Evolutionary conservation across 2,888 invertebrate species (phyloP).

Genomic region (Corythucha ciliata): DNA sequence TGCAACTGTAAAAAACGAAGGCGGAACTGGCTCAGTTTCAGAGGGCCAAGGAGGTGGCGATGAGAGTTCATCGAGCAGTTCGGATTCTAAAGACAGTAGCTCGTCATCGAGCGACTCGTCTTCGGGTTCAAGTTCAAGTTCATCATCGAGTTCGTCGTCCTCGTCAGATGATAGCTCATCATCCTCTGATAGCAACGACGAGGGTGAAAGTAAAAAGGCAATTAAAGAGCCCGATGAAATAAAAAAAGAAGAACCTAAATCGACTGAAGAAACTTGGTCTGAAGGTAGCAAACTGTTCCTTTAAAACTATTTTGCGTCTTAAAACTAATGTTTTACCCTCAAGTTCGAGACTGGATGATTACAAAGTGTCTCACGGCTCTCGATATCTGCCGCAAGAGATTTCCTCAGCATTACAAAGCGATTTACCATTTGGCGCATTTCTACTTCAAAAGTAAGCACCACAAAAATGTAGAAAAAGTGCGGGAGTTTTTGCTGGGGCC

Average conservation of each 20-base stretch:
- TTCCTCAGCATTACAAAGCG: slow-evolving; percentile 88
- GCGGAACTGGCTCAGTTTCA: background rate
- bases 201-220: background rate
- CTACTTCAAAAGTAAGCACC: slow-evolving; percentile 62
- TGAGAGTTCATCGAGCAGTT: slow-evolving; percentile 13
- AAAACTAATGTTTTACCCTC: too few relatives aligned
- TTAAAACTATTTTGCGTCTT: too few relatives aligned
- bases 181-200: background rate
- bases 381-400: slow-evolving; percentile 73
- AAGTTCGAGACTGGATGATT: slow-evolving; percentile 44
- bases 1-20: slow-evolving; percentile 9
- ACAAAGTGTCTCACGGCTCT: slow-evolving; percentile 63
- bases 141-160: slow-evolving; percentile 18
- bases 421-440: slow-evolving; percentile 78
- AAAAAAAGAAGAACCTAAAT: background rate
- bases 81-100: slow-evolving; percentile 20
- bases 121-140: slow-evolving; percentile 20
- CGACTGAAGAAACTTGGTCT: too few relatives aligned
- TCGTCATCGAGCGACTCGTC: slow-evolving; percentile 25
- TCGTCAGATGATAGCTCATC: slow-evolving; percentile 15
- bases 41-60: slow-evolving; percentile 5
- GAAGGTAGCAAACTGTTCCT: too few relatives aligned
- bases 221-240: background rate
- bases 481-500: slow-evolving; percentile 61
- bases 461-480: slow-evolving; percentile 58